phyloP scores from a whole-genome alignment of 2,113 vertebrate genomes.

The Spheniscus mendiculus region DNA sequence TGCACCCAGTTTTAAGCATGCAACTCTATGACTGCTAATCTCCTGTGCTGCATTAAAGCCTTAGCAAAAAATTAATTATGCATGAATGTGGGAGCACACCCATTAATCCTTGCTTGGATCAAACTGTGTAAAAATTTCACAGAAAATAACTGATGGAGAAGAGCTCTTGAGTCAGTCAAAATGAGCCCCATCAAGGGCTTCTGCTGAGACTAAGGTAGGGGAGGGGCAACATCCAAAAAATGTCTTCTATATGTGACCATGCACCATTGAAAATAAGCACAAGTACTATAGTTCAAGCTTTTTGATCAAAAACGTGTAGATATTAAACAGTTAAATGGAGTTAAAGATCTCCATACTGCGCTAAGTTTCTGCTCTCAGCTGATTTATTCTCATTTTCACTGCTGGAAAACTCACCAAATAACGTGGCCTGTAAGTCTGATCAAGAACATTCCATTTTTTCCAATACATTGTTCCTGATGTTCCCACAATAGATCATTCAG shows the following conservation, averaged over 20 bases:
- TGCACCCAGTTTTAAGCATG: neutral
- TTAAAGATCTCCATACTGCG: neutral
- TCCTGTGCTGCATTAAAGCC: neutral
- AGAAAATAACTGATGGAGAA: neutral
- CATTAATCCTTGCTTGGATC: neutral
- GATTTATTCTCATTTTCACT: slow-evolving; percentile 20
- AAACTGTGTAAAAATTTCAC: neutral
- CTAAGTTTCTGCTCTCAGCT: neutral
- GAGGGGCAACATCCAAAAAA: neutral
- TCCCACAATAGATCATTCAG: slow-evolving; percentile 62
- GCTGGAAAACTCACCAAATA: neutral
- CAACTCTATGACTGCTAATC: neutral
- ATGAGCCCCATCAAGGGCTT: neutral
- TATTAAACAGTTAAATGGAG: neutral
- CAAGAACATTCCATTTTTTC: slow-evolving; percentile 46
- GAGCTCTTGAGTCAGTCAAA: neutral
- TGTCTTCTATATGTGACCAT: neutral
- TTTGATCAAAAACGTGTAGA: neutral
- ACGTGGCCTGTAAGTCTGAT: neutral
- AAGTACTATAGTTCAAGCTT: neutral
- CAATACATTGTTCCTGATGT: slow-evolving; percentile 15
- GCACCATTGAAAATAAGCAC: neutral
- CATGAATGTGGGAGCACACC: neutral
- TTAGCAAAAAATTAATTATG: slow-evolving; percentile 21
- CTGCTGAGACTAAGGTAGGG: neutral